Percentiles rank a stretch among this genome's conserved stretches.
Conservation (phyloP, 2,113 vertebrate species). For the Taxidea taxus region DNA sequence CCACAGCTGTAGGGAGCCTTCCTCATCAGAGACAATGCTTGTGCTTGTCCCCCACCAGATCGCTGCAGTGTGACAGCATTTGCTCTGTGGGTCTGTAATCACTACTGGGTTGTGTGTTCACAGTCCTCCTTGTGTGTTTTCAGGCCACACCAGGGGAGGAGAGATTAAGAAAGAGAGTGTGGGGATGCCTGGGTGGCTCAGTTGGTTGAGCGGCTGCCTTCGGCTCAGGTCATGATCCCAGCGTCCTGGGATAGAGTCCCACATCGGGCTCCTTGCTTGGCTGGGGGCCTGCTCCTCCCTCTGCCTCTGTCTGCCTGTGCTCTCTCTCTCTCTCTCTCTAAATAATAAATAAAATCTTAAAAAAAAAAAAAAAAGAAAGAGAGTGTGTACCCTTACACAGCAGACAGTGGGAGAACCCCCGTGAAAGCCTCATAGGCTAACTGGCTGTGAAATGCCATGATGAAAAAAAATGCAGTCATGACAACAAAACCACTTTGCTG, state of each 20-base stretch:
- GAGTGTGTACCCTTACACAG: neutral
- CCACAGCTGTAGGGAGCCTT: slow-evolving; percentile 3
- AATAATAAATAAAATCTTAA: too few species aligned
- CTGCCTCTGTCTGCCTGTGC: too few species aligned
- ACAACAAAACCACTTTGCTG: neutral
- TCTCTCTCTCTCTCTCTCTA: too few species aligned
- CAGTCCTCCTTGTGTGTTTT: neutral
- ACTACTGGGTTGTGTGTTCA: neutral
- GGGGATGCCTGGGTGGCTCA: too few species aligned
- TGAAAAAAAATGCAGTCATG: neutral
- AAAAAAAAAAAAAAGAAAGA: too few species aligned
- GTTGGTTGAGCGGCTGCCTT: too few species aligned
- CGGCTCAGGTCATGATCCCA: too few species aligned
- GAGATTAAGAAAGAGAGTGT: neutral
- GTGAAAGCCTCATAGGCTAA: neutral
- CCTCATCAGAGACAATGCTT: slow-evolving; percentile 72
- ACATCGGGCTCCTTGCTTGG: too few species aligned
- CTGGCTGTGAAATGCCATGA: neutral
- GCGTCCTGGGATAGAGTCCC: too few species aligned
- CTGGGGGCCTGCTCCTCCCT: too few species aligned
- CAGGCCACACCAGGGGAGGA: neutral
- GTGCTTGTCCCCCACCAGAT: slow-evolving; percentile 38
- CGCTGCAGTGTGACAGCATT: neutral
- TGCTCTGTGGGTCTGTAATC: neutral
- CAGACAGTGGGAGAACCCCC: neutral